Evolutionary conservation across 2,888 invertebrate species (phyloP), one percentile per base, ranked within the genome.

Genomic region (Drosophila recens): DNA sequence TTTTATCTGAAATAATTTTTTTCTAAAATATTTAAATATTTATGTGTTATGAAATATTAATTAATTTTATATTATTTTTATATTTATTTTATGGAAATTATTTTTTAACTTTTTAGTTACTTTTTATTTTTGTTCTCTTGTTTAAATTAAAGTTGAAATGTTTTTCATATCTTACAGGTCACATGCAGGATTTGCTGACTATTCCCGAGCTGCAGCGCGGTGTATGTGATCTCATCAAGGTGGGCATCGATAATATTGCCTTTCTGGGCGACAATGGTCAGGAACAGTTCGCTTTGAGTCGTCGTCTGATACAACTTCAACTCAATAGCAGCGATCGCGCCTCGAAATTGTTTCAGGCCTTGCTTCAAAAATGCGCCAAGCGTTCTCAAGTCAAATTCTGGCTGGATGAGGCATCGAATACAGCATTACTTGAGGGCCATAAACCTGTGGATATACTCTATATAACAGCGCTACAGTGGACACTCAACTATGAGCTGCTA

Each of bases 141-240:
- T 33, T 33, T 10, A 34, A 11, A 13, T 13, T 36, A 6, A 36
- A 36, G 2, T 0, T 13, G 0, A 13, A 1, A 5, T 36, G 13
- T 36, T 2, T 36, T 13, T n/a, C 2, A n/a, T 38, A 3, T n/a
- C n/a, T 38, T 38, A 8, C 38, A 38, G 38, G 38, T 11, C 89
- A 92, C 66, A 80, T 93, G 74, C 90, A 91, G 67, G 91, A 92
- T 40, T 75, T 93, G 23, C 64, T 92, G 38, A 72, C 75, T 54
- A 86, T 91, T 46, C 91, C 92, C 4, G 89, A 89, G 36, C 64
- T 93, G 23, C 89, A 91, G 38, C 84, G 90, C n/a, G 84, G 84
- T 20, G 89, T 91, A 3, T 92, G 92, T 70, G 91, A 91, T 86
- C 84, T 93, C 34, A 90, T 93, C 43, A 92, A 91, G 67, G 92